Percentiles rank a stretch among this genome's conserved stretches.
phyloP scores from a whole-genome alignment of 2,888 invertebrate genomes.

The Mactromeris polynyma region DNA sequence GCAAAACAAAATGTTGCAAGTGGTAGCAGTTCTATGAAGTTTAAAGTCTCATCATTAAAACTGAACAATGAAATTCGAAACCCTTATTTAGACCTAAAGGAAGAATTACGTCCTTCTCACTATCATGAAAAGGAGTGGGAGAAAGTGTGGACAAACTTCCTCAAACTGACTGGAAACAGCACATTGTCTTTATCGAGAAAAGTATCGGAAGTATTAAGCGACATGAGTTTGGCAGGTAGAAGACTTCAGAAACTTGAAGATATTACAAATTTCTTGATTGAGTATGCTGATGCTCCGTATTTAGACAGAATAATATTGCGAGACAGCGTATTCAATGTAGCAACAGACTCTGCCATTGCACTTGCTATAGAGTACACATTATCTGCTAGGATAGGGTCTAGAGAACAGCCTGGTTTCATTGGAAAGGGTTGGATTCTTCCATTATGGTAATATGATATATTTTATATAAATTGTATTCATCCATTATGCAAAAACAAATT shows the following conservation, averaged over 20 bases:
- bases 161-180: constrained; percentile 31
- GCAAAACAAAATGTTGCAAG: constrained; percentile 30
- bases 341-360: not conserved
- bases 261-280: constrained; percentile 33
- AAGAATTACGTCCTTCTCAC: constrained; percentile 25
- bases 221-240: constrained; percentile 54
- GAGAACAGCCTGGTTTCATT: constrained; percentile 34
- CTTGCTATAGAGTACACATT: constrained; percentile 18
- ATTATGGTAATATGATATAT: constrained; percentile 43
- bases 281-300: constrained; percentile 45
- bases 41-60: constrained; percentile 18
- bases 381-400: constrained; percentile 48
- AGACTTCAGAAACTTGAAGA: constrained; percentile 29
- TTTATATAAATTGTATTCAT: no score
- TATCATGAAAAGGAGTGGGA: constrained; percentile 36
- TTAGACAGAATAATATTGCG: constrained; percentile 21
- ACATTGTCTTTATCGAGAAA: constrained; percentile 42
- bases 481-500: no score
- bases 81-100: constrained; percentile 29
- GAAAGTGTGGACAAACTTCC: constrained; percentile 54
- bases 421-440: constrained; percentile 62
- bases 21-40: not conserved
- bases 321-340: constrained; percentile 2
- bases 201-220: constrained; percentile 41
- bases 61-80: constrained; percentile 20